phyloP scores from a whole-genome alignment of 2,888 invertebrate genomes.

The Erpobdella octoculata region DNA sequence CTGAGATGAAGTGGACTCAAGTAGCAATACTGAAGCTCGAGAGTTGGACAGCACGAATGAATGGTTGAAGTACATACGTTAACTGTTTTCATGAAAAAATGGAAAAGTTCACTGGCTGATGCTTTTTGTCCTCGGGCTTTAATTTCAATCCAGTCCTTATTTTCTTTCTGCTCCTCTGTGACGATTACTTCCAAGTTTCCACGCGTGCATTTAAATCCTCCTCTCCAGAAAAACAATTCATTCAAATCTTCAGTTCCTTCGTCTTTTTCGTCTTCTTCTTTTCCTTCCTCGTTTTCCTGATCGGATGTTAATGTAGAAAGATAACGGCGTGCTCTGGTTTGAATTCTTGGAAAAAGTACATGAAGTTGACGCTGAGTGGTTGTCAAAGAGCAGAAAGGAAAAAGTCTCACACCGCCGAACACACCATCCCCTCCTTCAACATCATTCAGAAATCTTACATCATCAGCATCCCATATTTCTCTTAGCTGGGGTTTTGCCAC shows the following conservation, averaged over 20 bases:
- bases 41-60: slow-evolving; percentile 62
- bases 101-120: slow-evolving; percentile 54
- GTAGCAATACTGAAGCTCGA: slow-evolving; percentile 63
- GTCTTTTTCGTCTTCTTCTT: neutral
- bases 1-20: slow-evolving; percentile 53
- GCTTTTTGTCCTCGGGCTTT: slow-evolving; percentile 62
- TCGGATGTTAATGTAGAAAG: slow-evolving; percentile 28
- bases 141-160: slow-evolving; percentile 58
- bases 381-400: slow-evolving; percentile 31
- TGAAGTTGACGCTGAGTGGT: slow-evolving; percentile 58
- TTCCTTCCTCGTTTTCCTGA: neutral
- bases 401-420: slow-evolving; percentile 62
- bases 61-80: slow-evolving; percentile 62
- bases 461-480: slow-evolving; percentile 62
- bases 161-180: slow-evolving; percentile 54
- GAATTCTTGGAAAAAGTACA: slow-evolving; percentile 64
- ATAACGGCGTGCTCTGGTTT: slow-evolving; percentile 58
- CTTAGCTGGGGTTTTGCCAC: slow-evolving; percentile 49
- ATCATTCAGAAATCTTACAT: slow-evolving; percentile 35
- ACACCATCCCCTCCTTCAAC: slow-evolving; percentile 46
- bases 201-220: slow-evolving; percentile 65
- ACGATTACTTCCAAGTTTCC: slow-evolving; percentile 64
- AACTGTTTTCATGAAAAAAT: slow-evolving; percentile 64
- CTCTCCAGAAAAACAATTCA: slow-evolving; percentile 67
- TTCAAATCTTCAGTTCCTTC: slow-evolving; percentile 54